Evolutionary conservation across 1,140 invertebrate species (phyloP), one percentile per base, ranked within the genome.

Genomic region (Saccostrea echinata): DNA sequence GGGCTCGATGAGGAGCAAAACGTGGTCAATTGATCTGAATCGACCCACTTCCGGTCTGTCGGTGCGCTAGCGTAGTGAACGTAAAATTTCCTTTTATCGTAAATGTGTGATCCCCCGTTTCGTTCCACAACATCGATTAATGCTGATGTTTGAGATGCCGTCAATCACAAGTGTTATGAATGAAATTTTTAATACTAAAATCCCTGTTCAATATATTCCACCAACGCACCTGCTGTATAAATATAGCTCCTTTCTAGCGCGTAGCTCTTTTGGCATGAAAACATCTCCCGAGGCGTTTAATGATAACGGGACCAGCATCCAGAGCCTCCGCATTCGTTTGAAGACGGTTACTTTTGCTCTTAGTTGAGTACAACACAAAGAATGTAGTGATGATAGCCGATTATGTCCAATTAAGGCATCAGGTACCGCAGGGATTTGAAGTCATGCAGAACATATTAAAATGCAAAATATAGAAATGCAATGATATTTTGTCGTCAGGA

Each of bases 251-350:
- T 27, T 27, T 76, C 27, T 76, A 30, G 68, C 27, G 30, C 11
- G 24, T 30, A 76, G 24, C 68, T 76, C 68, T 30, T 76, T 76
- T 76, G 27, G 16, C 33, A 71, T 33, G 30, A 76, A 76, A 76
- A 76, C 68, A 30, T 76, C 68, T 76, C 68, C 30, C 68, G 68
- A 30, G 68, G 68, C 68, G 27, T 33, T 30, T 76, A 76, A 76
- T 30, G 68, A 76, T 76, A 76, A 30, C 68, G 12, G 68, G 68
- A 76, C 68, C 68, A 33, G 27, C 27, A 76, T 30, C 68, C 68
- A 76, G 68, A 9, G 68, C 68, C 68, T 76, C 68, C 27, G 68
- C 68, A 76, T 76, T 76, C 68, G 68, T 76, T 76, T 76, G 68
- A 76, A 76, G 68, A 76, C 24, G 68, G 68, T 33, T 76, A 76